Conservation (phyloP, 2,113 vertebrate species). For the Psittacus erithacus region DNA sequence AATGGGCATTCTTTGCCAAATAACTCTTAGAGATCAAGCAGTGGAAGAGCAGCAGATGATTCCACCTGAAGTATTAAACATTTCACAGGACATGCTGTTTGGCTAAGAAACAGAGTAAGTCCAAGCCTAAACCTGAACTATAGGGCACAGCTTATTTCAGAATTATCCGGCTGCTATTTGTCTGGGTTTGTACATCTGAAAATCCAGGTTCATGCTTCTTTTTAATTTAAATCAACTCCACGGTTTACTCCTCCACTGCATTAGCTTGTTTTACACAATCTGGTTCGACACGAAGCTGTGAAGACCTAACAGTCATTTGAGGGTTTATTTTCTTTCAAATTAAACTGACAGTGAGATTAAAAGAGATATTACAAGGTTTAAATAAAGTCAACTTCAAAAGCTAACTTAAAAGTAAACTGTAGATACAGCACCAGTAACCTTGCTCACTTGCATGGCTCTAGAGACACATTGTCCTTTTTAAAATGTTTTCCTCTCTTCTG, state of each 20-base stretch:
- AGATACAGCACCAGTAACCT: not conserved
- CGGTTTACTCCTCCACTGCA: not conserved
- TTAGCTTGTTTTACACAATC: not conserved
- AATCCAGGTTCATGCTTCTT: not conserved
- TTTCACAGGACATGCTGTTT: not conserved
- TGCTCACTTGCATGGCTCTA: not conserved
- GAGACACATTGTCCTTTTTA: not conserved
- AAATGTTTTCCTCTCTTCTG: not conserved
- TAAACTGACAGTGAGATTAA: not conserved
- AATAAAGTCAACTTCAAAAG: not conserved
- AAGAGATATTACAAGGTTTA: not conserved
- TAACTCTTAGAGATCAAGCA: not conserved
- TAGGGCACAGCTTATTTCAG: not conserved
- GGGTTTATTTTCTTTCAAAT: not conserved
- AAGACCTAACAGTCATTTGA: not conserved
- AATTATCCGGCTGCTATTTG: not conserved
- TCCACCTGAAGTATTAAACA: not conserved
- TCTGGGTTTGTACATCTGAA: not conserved
- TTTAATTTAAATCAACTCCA: not conserved
- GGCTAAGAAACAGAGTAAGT: not conserved
- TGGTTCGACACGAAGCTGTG: not conserved
- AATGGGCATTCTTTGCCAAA: not conserved
- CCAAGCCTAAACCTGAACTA: not conserved
- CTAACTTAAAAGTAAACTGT: not conserved
- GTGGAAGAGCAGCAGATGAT: not conserved